A percentile compares a stretch with the other conserved stretches of the same genome.
Conservation (phyloP, 2,113 vertebrate genomes). For the Stomatorhinus ivindoensis region DNA sequence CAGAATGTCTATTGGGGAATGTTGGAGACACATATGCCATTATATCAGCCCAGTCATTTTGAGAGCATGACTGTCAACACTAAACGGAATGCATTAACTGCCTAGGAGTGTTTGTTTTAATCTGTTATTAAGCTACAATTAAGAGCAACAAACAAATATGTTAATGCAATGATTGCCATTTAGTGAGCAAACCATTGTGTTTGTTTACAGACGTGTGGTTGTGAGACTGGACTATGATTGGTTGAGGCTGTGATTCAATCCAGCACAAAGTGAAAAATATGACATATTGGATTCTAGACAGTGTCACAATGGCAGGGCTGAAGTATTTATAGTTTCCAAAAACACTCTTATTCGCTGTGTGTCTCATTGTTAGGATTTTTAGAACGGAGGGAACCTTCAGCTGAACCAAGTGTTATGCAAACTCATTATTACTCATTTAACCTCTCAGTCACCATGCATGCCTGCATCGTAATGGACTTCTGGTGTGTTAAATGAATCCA, state of each 20-base stretch:
- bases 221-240: not conserved
- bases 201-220: not conserved
- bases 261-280: not conserved
- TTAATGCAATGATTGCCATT: not conserved
- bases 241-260: not conserved
- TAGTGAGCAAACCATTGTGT: not conserved
- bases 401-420: not conserved
- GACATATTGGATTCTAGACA: not conserved
- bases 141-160: constrained; percentile 8
- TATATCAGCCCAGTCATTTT: not conserved
- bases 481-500: not conserved
- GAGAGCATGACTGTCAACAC: not conserved
- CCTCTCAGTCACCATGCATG: not conserved
- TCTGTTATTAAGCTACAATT: not conserved
- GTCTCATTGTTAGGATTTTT: not conserved
- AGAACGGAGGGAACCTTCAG: not conserved
- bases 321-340: not conserved
- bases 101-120: not conserved
- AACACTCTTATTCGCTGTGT: not conserved
- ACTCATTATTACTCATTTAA: constrained; percentile 5
- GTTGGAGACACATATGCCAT: not conserved
- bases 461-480: not conserved
- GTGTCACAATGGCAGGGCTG: not conserved
- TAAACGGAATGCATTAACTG: not conserved
- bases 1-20: not conserved